Evolutionary conservation across 1,140 invertebrate species (phyloP).

Genomic region (Grapholita molesta): DNA sequence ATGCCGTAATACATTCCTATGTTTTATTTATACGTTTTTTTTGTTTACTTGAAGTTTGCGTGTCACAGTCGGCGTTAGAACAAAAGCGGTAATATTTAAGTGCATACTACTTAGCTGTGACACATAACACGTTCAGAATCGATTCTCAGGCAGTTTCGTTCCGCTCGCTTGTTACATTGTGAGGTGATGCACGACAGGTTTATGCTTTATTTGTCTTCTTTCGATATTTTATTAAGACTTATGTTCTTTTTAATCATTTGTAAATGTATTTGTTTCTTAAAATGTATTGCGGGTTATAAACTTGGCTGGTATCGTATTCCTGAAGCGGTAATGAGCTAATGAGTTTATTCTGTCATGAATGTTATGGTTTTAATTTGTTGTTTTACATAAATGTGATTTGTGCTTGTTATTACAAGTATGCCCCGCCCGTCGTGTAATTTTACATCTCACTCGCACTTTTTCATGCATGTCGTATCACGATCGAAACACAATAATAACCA

Average conservation of each 20-base stretch:
- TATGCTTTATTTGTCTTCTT: constrained; percentile 60
- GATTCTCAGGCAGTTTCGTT: constrained; percentile 43
- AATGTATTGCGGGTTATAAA: no score
- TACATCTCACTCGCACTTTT: no score
- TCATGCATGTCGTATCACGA: no score
- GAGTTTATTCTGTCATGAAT: no score
- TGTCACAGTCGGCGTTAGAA: background rate
- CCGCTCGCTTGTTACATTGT: constrained; percentile 53
- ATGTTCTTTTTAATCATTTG: background rate
- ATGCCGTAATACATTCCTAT: background rate
- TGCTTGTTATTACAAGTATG: no score
- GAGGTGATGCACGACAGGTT: constrained; percentile 52
- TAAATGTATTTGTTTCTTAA: background rate
- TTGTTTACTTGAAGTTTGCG: background rate
- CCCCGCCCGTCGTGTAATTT: no score
- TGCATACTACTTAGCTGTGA: constrained; percentile 14
- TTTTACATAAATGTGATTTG: no score
- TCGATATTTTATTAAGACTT: constrained; percentile 29
- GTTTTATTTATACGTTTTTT: background rate
- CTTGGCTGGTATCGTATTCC: no score
- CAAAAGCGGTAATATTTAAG: constrained; percentile 11
- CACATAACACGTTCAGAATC: constrained; percentile 25
- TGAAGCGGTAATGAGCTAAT: no score
- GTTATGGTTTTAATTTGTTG: no score
- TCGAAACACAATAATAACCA: no score